A percentile compares a stretch with the other conserved stretches of the same genome.
Conservation (phyloP, 2,113 vertebrate species). For the Hemiprocne comata region DNA sequence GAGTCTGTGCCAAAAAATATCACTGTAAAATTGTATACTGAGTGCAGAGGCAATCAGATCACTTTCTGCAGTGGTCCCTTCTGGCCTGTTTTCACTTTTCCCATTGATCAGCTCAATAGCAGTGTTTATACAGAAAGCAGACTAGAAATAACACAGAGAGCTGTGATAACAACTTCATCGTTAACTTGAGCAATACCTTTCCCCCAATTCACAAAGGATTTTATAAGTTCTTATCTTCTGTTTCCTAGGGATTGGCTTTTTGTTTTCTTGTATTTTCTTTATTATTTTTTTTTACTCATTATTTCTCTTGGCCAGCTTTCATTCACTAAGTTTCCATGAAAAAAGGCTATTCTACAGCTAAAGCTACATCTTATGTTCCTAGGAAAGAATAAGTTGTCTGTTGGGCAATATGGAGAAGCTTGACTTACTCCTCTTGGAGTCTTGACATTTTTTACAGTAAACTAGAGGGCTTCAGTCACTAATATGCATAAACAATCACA, state of each 20-base stretch:
- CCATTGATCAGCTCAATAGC: background rate
- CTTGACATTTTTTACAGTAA: background rate
- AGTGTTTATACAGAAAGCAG: background rate
- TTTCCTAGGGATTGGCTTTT: background rate
- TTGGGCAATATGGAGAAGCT: background rate
- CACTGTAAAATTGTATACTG: fast-evolving
- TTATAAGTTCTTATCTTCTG: background rate
- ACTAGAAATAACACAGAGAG: background rate
- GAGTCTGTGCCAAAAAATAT: background rate
- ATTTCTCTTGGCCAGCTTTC: background rate
- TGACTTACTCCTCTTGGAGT: background rate
- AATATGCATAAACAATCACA: background rate
- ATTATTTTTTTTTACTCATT: background rate
- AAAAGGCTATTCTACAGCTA: background rate
- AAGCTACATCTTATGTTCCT: background rate
- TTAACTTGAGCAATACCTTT: background rate
- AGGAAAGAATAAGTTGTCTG: background rate
- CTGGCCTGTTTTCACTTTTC: background rate
- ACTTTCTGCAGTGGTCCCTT: background rate
- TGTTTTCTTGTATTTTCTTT: background rate
- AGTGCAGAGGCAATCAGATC: background rate
- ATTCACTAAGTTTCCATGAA: background rate
- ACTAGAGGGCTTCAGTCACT: background rate
- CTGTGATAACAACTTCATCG: background rate
- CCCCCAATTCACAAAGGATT: background rate